Percentiles rank a stretch among this genome's conserved stretches.
Evolutionary conservation across 2,113 vertebrate genomes (phyloP).

Genomic region (Mohoua ochrocephala): DNA sequence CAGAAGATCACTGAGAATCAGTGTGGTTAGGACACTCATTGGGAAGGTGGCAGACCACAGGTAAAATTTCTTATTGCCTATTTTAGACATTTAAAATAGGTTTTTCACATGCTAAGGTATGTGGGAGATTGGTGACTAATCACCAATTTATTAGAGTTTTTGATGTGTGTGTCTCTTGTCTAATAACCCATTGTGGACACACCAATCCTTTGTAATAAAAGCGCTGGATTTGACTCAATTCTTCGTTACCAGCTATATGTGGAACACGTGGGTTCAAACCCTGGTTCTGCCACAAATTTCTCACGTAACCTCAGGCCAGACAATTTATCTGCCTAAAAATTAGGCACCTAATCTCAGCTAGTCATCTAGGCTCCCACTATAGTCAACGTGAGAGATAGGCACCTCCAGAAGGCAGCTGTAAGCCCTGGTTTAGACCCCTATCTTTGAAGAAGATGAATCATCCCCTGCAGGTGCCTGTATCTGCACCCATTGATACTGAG

Average conservation of each 20-base stretch:
- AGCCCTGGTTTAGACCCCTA: background rate
- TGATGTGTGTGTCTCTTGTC: background rate
- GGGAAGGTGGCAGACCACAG: background rate
- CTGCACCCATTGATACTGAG: background rate
- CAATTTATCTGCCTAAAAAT: slow-evolving; percentile 45
- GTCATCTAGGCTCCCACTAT: slow-evolving; percentile 60
- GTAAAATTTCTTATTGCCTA: background rate
- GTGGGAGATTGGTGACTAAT: background rate
- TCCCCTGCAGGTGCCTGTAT: slow-evolving; percentile 30
- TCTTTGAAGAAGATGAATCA: slow-evolving; percentile 64
- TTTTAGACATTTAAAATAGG: background rate
- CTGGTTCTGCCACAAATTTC: background rate
- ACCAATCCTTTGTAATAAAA: background rate
- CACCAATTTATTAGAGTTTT: background rate
- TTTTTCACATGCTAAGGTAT: background rate
- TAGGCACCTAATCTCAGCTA: slow-evolving; percentile 57
- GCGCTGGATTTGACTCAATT: background rate
- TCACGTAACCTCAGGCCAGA: slow-evolving; percentile 34
- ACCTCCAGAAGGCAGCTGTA: slow-evolving; percentile 21
- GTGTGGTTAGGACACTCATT: background rate
- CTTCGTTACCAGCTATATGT: background rate
- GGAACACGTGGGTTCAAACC: background rate
- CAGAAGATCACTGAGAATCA: background rate
- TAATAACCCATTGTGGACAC: background rate
- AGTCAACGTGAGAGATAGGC: slow-evolving; percentile 40